Conservation (phyloP, 2,113 vertebrate genomes). For the Zosterops hypoxanthus region DNA sequence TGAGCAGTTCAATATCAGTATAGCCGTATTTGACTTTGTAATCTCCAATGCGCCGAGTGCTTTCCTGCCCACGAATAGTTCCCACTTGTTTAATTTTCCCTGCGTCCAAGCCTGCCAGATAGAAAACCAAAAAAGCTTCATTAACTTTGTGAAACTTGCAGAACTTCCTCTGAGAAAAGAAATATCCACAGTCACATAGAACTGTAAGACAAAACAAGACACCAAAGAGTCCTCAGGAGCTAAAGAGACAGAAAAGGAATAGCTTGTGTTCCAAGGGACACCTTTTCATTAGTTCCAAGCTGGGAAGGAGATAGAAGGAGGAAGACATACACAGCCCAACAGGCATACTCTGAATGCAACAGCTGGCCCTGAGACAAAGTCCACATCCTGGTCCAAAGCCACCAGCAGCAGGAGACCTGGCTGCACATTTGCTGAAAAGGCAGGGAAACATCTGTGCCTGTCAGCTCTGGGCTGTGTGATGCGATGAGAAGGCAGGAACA, state of each 20-base stretch:
- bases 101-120: slow-evolving; percentile 86
- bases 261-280: neutral
- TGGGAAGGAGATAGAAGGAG: neutral
- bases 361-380: neutral
- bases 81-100: slow-evolving; percentile 88
- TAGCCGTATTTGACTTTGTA: slow-evolving; percentile 94
- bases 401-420: neutral
- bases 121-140: neutral
- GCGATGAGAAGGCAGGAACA: neutral
- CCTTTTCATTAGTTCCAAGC: neutral
- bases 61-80: slow-evolving; percentile 89
- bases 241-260: neutral
- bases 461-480: neutral
- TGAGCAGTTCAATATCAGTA: slow-evolving; percentile 91
- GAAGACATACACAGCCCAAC: neutral
- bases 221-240: neutral
- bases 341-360: neutral
- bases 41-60: slow-evolving; percentile 93
- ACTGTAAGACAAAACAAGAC: neutral
- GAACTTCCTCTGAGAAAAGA: neutral
- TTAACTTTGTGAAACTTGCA: neutral
- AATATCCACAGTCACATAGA: neutral
- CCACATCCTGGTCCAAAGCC: neutral
- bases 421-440: neutral
- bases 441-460: neutral